Percentiles rank a stretch among this genome's conserved stretches.
These are phyloP conservation scores for Griposia aprilina DNA, from an alignment of 2,888 invertebrate genomes.

Conservation along the genomic window DNA sequence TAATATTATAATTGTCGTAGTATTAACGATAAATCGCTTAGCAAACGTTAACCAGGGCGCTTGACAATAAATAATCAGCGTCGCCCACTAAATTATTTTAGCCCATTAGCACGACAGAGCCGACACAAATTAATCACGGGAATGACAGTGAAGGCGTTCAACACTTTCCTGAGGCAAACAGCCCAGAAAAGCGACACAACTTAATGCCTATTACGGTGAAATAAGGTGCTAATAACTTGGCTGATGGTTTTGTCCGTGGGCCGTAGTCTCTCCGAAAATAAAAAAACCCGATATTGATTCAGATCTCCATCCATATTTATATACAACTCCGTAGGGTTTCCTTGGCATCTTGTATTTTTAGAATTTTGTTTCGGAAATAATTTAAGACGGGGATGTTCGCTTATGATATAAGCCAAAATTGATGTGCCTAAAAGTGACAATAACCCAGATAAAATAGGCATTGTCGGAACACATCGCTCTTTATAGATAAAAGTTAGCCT, in stretches of 20 bases:
- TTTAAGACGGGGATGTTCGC: constrained; percentile 35
- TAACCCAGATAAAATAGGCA: constrained; percentile 45
- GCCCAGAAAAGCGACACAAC: constrained; percentile 68
- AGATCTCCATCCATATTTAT: constrained; percentile 20
- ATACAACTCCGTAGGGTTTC: constrained; percentile 16
- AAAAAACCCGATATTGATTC: constrained; percentile 27
- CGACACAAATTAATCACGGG: constrained; percentile 88
- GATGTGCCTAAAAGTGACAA: constrained; percentile 37
- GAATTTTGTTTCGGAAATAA: constrained; percentile 25
- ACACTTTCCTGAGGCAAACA: constrained; percentile 82
- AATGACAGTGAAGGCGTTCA: constrained; percentile 88
- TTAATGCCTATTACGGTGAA: constrained; percentile 59
- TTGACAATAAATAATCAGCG: constrained; percentile 85
- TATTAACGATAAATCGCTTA: constrained; percentile 80
- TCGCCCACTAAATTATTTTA: constrained; percentile 89
- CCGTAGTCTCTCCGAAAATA: constrained; percentile 38
- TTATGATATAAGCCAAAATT: constrained; percentile 44
- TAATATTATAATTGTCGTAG: constrained; percentile 62
- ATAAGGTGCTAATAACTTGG: constrained; percentile 50
- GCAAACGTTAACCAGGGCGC: constrained; percentile 74
- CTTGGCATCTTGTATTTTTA: constrained; percentile 37
- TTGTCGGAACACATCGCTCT: constrained; percentile 20
- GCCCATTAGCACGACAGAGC: constrained; percentile 87
- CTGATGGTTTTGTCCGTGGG: constrained; percentile 33
- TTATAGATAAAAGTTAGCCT: constrained; percentile 52